Evolutionary conservation across 2,797 vertebrate genomes (phyloP).

Genomic region (Chelon auratus): DNA sequence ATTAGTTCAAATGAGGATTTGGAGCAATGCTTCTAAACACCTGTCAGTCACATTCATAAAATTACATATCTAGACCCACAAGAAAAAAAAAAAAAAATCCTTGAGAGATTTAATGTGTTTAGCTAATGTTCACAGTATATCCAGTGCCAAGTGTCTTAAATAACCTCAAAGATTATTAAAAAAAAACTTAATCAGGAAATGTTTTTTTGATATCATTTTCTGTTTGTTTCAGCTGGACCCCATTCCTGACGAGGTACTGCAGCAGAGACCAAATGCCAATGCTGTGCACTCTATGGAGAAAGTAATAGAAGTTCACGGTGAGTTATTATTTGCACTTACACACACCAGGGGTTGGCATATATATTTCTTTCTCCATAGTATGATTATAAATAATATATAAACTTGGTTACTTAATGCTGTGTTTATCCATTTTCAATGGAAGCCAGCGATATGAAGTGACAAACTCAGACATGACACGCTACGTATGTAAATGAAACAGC

Average conservation of each 20-base stretch:
- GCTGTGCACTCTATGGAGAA: slow-evolving; percentile 95
- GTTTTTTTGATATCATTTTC: slow-evolving; percentile 7
- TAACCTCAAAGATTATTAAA: slow-evolving; percentile 2
- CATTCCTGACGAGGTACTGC: slow-evolving; percentile 91
- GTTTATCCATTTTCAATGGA: too few species aligned
- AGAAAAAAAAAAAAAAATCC: slow-evolving; percentile 3
- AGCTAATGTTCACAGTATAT: slow-evolving; percentile 1
- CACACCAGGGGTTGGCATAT: neutral
- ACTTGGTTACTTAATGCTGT: too few species aligned
- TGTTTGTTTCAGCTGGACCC: slow-evolving; percentile 89
- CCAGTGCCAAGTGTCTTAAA: slow-evolving; percentile 9
- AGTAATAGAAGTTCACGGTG: slow-evolving; percentile 93
- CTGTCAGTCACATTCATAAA: slow-evolving; percentile 46
- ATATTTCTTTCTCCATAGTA: neutral
- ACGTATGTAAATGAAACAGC: too few species aligned
- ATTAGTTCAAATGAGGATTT: slow-evolving; percentile 47
- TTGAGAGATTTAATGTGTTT: slow-evolving; percentile 18
- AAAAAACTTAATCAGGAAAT: slow-evolving; percentile 4
- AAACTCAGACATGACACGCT: too few species aligned
- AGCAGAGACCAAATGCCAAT: slow-evolving; percentile 92
- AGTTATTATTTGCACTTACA: slow-evolving; percentile 69
- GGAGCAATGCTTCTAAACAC: slow-evolving; percentile 47
- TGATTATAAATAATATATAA: neutral
- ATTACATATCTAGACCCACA: neutral
- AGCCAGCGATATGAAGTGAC: too few species aligned